Base-by-base conservation (phyloP, 2,113 vertebrate genomes). In the Sitta europaea region DNA sequence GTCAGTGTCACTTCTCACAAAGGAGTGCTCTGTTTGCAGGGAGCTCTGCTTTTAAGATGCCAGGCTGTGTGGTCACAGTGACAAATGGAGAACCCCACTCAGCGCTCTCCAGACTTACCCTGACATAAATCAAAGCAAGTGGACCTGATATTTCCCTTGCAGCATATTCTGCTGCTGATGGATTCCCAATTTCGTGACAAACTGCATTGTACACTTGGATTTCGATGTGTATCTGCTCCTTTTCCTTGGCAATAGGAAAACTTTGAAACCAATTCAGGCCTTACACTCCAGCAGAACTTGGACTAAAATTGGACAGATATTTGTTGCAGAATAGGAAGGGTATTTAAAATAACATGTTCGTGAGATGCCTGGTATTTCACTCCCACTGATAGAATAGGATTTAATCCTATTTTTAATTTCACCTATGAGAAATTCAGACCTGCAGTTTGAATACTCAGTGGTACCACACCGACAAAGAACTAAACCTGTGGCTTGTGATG, bases 41-140 rank as follows among this genome's bases (percentile, higher is more conserved):
- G 58, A 83, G 87, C 55, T 86, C 93, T 74, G 85, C 90, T 96
- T 94, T 95, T 93, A 94, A 96, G 90, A 83, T 80, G 95, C 92
- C 96, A 93, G 93, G 88, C 68, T 86, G 59, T 25, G 55, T 19
- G 72, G 91, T 86, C 90, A 83, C 87, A 27, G 90, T 96, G 94
- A 96, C 94, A 97, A 95, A 97, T 93, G 90, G 78, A 93, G 78
- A 93, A 38, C 63, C 78, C 84, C 55, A 29, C 79, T 83, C 67
- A 3, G 81, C 8, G 77, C 93, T 92, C 92, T 75, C 85, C 3
- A 29, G 85, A 54, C 75, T 80, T 23, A 63, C 81, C 71, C 85
- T 19, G 6, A 20, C 28, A 96, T 95, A 96, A 97, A 96, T 97
- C 93, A 97, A 79, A 90, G 71, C 14, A 36, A 88, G 78, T 88